Base-by-base conservation (phyloP, 2,797 vertebrate genomes). In the Manis pentadactyla region DNA sequence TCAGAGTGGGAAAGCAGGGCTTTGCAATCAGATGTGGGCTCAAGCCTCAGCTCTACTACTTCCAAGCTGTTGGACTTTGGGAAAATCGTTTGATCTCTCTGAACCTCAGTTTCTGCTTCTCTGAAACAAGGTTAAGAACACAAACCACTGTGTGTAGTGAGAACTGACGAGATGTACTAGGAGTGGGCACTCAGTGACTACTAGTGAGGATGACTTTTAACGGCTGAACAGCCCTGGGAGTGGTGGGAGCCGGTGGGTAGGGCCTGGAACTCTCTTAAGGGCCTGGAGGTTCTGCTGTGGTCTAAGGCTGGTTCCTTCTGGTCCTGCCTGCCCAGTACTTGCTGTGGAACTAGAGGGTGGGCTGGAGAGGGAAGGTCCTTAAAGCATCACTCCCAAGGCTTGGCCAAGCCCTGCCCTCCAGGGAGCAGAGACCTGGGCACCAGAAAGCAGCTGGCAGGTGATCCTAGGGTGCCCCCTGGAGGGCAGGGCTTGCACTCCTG, bases 361-460 rank as follows among this genome's bases (percentile, higher is more conserved):
- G 27, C 63, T 34, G 4, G 42, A 57, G 75, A 81, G 29, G n/a
- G 34, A 23, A 59, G 69, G 49, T 46, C 42, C 71, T 64, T 61
- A 5, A 6, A 8, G 61, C 17, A n/a, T 12, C 73, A 4, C 21
- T 79, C 39, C 42, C 25, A 17, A 3, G 46, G 49, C 25, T 18
- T 5, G 27, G 73, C 59, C 2, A 13, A 57, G 34, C 77, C 93
- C 81, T 89, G 64, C 49, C 95, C 95, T 93, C 42, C 63, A 91
- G 92, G 57, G 87, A 93, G 89, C 74, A 34, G 73, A 93, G 69
- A 42, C 11, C 29, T 27, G 37, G 34, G 53, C 1, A 1, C 82
- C 11, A 15, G 39, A 49, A 31, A 39, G 15, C 81, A 74, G 23
- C n/a, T 7, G 15, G 63, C 17, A 0, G 66, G 27, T 86, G 84